Evolutionary conservation across 2,113 vertebrate species (phyloP).

Genomic region (Brachypodius melanocephalos): DNA sequence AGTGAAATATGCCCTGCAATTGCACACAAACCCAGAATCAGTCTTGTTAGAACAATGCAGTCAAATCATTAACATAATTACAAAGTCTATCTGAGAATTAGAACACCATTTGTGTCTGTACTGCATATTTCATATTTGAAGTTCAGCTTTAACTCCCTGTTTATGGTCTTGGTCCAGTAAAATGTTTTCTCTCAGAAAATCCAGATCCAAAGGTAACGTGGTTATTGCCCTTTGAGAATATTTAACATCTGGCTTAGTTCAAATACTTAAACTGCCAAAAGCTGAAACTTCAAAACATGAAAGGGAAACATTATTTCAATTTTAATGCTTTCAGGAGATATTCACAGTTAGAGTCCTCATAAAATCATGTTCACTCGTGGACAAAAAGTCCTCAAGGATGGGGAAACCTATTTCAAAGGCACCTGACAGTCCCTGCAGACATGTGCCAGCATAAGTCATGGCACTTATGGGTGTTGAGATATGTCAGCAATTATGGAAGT

Average conservation of each 20-base stretch:
- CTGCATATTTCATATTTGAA: neutral
- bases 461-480: neutral
- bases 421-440: neutral
- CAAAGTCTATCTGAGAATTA: neutral
- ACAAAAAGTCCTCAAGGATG: neutral
- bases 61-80: neutral
- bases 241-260: neutral
- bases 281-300: neutral
- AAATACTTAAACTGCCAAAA: neutral
- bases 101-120: neutral
- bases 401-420: neutral
- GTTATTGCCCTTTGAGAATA: neutral
- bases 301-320: neutral
- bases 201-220: neutral
- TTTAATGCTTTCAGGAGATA: neutral
- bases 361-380: neutral
- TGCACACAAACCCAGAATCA: neutral
- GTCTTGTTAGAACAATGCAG: neutral
- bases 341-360: neutral
- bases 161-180: neutral
- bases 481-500: neutral
- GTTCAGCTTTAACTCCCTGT: neutral
- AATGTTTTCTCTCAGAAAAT: neutral
- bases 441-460: neutral
- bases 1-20: neutral